Percentiles rank a stretch among this genome's conserved stretches.
phyloP scores from a whole-genome alignment of 2,113 vertebrate genomes.

The Eclectus roratus region DNA sequence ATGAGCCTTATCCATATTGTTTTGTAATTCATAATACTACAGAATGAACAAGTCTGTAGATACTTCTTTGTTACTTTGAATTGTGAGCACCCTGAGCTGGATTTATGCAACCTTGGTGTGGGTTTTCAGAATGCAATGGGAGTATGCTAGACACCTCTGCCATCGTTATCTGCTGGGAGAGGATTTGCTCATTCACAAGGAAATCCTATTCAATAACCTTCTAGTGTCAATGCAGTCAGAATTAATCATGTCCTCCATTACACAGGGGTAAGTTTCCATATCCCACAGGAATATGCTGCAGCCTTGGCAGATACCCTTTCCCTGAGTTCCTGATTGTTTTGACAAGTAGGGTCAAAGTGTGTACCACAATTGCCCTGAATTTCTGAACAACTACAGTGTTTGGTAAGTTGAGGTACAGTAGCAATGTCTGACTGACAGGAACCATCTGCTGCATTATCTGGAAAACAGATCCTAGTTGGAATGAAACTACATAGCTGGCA shows the following conservation, averaged over 20 bases:
- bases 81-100: background rate
- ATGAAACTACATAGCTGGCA: background rate
- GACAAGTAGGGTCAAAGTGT: slow-evolving; percentile 11
- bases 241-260: slow-evolving; percentile 39
- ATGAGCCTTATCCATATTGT: background rate
- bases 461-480: background rate
- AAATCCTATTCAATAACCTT: slow-evolving; percentile 39
- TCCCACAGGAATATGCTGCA: slow-evolving; percentile 23
- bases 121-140: background rate
- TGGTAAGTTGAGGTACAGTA: background rate
- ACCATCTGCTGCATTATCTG: background rate
- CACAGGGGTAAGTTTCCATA: background rate
- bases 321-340: slow-evolving; percentile 29
- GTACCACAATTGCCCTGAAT: background rate
- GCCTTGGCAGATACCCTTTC: background rate
- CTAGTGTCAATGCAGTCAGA: slow-evolving; percentile 42
- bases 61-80: slow-evolving; percentile 3
- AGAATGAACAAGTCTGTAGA: background rate
- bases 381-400: background rate
- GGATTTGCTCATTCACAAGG: background rate
- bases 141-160: background rate
- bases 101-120: background rate
- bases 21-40: background rate
- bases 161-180: slow-evolving; percentile 4
- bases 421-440: background rate